Base-by-base conservation (phyloP, 2,113 vertebrate species). In the Perca flavescens region DNA sequence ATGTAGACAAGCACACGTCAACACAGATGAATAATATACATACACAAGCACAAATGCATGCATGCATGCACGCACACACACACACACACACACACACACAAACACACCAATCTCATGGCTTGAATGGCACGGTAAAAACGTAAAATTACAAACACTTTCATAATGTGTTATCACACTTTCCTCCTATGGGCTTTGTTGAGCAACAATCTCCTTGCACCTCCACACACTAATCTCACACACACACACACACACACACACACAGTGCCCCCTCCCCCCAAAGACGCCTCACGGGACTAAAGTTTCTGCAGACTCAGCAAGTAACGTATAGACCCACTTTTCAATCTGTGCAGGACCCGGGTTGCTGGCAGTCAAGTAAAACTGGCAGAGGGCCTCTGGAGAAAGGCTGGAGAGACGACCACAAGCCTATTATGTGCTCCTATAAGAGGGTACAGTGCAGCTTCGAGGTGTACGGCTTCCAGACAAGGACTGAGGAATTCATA, bases 341-440 rank as follows among this genome's bases (percentile, higher is more conserved):
- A 82, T 79, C 76, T 74, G 77, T 73, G 58, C 86, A 96, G 96
- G 96, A 96, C 82, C 91, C 94, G 81, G 94, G 94, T 80, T 89
- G 0, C 43, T 96, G 96, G 94, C 91, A 85, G 77, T 96, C 96
- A 6, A 85, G 71, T 61, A 96, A 94, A 93, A 96, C 95, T 1
- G 90, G 93, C 57, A 91, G 96, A 25, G 96, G 96, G 49, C 96
- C 96, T 80, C 94, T 96, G 85, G 66, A 93, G 91, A 78, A 91
- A 3, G 93, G 91, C 72, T 96, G 96, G 96, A 94, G 84, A 50
- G 83, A 94, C 10, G 50, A 78, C 34, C 87, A 89, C 43, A 31
- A 86, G 50, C 96, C 96, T 65, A 92, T 96, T 73, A 96, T 96
- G 96, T 96, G 96, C 90, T 96, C 95, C 70, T 96, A 96, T 71